A percentile compares a stretch with the other conserved stretches of the same genome.
Evolutionary conservation across 2,113 vertebrate species (phyloP).

Genomic region (Muntiacus reevesi): DNA sequence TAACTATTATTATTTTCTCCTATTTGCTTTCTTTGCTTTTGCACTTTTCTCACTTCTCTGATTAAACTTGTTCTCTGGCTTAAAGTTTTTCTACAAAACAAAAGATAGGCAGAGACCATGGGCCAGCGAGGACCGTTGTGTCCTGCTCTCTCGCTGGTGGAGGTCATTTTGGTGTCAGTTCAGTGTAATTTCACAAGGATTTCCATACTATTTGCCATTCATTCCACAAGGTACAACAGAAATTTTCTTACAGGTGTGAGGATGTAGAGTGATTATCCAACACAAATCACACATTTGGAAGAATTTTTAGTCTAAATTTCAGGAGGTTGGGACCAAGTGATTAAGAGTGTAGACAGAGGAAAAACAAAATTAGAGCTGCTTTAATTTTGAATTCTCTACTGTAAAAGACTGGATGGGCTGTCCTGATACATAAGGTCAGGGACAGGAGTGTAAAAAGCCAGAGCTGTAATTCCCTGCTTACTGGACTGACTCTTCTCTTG

Average conservation of each 20-base stretch:
- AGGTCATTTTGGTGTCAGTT: not conserved
- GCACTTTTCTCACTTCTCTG: not conserved
- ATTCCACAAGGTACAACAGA: not conserved
- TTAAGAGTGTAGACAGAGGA: not conserved
- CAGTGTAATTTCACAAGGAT: not conserved
- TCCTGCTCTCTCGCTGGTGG: not conserved
- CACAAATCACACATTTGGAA: not conserved
- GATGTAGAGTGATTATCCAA: not conserved
- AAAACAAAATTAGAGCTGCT: not conserved
- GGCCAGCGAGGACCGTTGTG: not conserved
- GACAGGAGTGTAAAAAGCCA: not conserved
- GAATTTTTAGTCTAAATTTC: not conserved
- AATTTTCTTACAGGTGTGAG: not conserved
- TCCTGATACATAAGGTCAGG: not conserved
- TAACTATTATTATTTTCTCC: not conserved
- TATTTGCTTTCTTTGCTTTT: not conserved
- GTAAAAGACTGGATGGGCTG: rapidly evolving
- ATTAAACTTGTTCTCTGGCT: not conserved
- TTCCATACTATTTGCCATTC: not conserved
- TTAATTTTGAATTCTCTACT: not conserved
- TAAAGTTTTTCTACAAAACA: not conserved
- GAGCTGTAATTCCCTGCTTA: not conserved
- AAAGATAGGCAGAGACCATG: not conserved
- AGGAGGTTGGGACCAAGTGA: not conserved
- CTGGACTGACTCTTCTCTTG: not conserved